Evolutionary conservation across 2,797 vertebrate genomes (phyloP).

Genomic region (Aselliscus stoliczkanus): DNA sequence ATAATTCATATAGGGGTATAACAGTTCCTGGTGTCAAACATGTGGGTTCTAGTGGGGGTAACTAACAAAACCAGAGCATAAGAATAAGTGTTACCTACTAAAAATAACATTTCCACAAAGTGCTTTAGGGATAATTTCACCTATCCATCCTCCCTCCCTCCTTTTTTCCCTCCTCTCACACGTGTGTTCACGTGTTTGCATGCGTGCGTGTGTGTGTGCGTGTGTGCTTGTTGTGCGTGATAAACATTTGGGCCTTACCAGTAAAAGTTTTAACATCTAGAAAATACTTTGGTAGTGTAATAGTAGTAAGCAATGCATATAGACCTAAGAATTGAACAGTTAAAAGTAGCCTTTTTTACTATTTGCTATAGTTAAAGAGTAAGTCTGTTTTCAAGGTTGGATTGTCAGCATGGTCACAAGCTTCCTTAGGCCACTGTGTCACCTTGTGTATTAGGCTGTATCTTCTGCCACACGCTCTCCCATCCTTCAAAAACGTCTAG

Average conservation of each 20-base stretch:
- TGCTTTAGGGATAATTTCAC: neutral
- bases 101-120: neutral
- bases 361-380: neutral
- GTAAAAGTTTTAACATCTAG: neutral
- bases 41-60: neutral
- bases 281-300: neutral
- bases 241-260: neutral
- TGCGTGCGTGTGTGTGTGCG: neutral
- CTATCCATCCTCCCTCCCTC: neutral
- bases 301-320: neutral
- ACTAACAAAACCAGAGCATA: neutral
- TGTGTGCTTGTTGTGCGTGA: too few species aligned
- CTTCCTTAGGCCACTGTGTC: neutral
- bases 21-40: neutral
- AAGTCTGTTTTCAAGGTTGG: neutral
- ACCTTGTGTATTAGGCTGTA: neutral
- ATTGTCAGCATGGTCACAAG: neutral
- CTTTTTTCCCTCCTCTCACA: too few species aligned
- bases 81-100: neutral
- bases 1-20: neutral
- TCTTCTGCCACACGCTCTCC: neutral
- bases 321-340: neutral
- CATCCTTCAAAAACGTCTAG: neutral
- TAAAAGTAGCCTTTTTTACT: neutral
- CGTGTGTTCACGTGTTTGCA: too few species aligned